Percentiles rank a stretch among this genome's conserved stretches.
phyloP scores from a whole-genome alignment of 2,797 vertebrate species.

The Arnoldichthys spilopterus region DNA sequence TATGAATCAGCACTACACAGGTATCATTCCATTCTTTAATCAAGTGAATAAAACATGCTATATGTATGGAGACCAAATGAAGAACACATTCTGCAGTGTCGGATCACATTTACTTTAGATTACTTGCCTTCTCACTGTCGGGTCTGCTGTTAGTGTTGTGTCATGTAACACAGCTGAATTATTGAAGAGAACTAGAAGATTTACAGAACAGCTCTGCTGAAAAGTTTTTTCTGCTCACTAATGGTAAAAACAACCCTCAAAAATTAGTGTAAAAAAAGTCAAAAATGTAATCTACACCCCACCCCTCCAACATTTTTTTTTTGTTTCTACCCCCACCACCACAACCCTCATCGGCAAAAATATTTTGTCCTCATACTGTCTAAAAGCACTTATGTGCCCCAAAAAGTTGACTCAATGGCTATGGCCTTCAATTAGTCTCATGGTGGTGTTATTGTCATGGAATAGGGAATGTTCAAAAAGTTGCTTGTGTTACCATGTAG shows the following conservation, averaged over 20 bases:
- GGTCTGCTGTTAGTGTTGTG: constrained; percentile 9
- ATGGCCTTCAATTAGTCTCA: background rate
- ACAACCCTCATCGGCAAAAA: too few relatives aligned
- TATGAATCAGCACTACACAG: background rate
- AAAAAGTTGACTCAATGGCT: too few relatives aligned
- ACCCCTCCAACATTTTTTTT: too few relatives aligned
- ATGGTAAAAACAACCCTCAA: background rate
- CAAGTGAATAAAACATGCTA: constrained; percentile 24
- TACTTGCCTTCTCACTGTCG: background rate
- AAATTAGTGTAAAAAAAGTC: constrained; percentile 3
- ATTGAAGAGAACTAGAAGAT: constrained; percentile 22
- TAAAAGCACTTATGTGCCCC: too few relatives aligned
- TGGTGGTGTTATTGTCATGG: background rate
- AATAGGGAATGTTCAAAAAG: background rate
- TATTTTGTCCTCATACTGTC: too few relatives aligned
- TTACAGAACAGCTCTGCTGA: constrained; percentile 1
- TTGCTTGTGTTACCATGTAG: background rate
- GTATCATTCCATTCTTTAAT: constrained; percentile 18
- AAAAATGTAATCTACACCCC: background rate
- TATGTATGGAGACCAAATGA: background rate
- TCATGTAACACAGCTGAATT: constrained; percentile 22
- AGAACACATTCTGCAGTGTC: constrained; percentile 4
- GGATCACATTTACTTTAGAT: constrained; percentile 16
- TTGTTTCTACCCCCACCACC: too few relatives aligned
- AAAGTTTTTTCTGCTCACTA: background rate